phyloP scores from a whole-genome alignment of 2,888 invertebrate species.

The Agonopterix heracliana region DNA sequence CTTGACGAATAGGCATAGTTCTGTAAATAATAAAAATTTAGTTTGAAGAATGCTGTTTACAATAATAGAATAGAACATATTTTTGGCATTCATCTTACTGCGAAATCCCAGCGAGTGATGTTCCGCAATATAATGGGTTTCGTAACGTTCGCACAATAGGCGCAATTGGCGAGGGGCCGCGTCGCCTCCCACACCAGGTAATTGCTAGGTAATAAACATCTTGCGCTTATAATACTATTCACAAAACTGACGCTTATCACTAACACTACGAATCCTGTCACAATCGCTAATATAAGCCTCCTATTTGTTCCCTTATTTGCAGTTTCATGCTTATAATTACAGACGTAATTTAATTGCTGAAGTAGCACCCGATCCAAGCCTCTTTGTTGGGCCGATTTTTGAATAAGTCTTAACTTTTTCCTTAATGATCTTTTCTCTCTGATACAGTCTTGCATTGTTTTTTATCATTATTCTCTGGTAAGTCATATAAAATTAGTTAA shows the following conservation, averaged over 20 bases:
- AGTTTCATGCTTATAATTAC: constrained; percentile 28
- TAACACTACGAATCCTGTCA: constrained; percentile 33
- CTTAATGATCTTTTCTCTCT: constrained; percentile 22
- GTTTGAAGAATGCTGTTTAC: constrained; percentile 9
- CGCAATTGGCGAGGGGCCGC: constrained; percentile 87
- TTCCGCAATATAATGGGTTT: constrained; percentile 82
- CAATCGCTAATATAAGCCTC: constrained; percentile 30
- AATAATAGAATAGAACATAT: not conserved
- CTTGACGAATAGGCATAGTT: constrained; percentile 85
- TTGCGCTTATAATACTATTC: constrained; percentile 69
- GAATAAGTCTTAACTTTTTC: constrained; percentile 33
- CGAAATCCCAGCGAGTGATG: constrained; percentile 81
- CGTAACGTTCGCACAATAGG: constrained; percentile 82
- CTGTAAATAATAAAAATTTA: constrained; percentile 30
- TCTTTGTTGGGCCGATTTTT: constrained; percentile 40
- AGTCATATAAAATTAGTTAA: not conserved
- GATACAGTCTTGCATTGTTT: constrained; percentile 16
- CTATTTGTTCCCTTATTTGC: constrained; percentile 28
- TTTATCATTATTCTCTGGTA: constrained; percentile 1
- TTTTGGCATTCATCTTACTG: constrained; percentile 37
- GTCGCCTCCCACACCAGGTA: constrained; percentile 92
- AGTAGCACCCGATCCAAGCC: constrained; percentile 38
- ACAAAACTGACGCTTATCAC: constrained; percentile 34
- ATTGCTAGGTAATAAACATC: constrained; percentile 89
- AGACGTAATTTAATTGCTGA: constrained; percentile 41